Percentiles rank a stretch among this genome's conserved stretches.
phyloP scores from a whole-genome alignment of 2,888 invertebrate genomes.

The Balanococcus diminutus region DNA sequence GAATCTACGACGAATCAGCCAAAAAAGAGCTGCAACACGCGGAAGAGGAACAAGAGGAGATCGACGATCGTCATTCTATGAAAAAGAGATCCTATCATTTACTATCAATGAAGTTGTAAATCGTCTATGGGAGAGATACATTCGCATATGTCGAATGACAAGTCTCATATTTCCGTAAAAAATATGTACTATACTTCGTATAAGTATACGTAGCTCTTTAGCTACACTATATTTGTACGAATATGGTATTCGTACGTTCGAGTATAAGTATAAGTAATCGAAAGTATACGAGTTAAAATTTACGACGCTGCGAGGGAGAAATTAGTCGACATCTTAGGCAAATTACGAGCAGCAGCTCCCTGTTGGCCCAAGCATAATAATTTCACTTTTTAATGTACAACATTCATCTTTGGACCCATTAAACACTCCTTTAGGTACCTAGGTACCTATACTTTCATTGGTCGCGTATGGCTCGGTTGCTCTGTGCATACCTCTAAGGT shows the following conservation, averaged over 20 bases:
- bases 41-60: too few relatives aligned
- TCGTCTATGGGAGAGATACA: background rate
- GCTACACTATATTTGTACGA: too few relatives aligned
- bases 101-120: background rate
- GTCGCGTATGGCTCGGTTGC: background rate
- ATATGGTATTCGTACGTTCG: background rate
- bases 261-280: background rate
- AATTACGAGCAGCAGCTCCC: background rate
- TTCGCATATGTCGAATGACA: background rate
- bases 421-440: constrained; percentile 23
- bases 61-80: too few relatives aligned
- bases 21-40: too few relatives aligned
- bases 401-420: background rate
- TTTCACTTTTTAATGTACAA: constrained; percentile 24
- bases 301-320: background rate
- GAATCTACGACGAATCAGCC: too few relatives aligned
- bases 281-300: background rate
- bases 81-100: background rate
- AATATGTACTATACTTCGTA: too few relatives aligned
- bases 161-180: background rate
- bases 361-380: constrained; percentile 11
- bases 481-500: background rate
- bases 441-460: background rate
- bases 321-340: constrained; percentile 23
- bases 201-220: too few relatives aligned